Evolutionary conservation across 2,888 invertebrate species (phyloP), one percentile per base, ranked within the genome.

Genomic region (Palloptera scutellata): DNA sequence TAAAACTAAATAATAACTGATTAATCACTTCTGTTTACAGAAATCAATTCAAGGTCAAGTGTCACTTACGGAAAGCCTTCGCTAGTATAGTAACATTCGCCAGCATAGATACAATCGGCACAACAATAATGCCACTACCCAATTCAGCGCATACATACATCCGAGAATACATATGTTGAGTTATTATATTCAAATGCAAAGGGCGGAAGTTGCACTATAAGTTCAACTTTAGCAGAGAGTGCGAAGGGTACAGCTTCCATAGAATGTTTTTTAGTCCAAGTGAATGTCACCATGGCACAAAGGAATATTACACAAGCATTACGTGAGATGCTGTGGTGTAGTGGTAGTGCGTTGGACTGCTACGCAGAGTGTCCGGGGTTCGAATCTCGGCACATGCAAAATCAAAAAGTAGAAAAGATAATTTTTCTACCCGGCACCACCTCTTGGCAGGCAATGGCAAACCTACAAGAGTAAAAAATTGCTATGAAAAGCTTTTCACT

Each of bases 71-170:
- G 85, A 96, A 97, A 9, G 95, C 92, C 86, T 97, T 97, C 13
- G 96, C 96, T 75, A n/a, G n/a, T 75, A 98, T 97, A 42, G 97
- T 96, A 67, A 97, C 93, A 80, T 96, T 95, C 61, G 96, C 96
- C 70, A 97, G 86, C 66, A 97, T 91, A 0, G 83, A 82, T 65
- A 97, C 91, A 45, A 97, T 83, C 4, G 97, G 96, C 75, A 96
- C 86, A 72, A 97, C 89, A 63, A 92, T 77, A 61, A 96, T 88
- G 12, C 94, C 94, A 64, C 91, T 87, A 68, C 95, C 93, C 67
- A 97, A 87, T 77, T 89, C 87, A 69, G 87, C 85, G 67, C 90
- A 87, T 89, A 94, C 92, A 74, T 90, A 94, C 92, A 74, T 90
- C 91, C 6, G 85, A 62, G 77, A 93, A 90, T 43, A 85, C 85